Base-by-base conservation (phyloP, 2,888 invertebrate species). In the Fragum sueziense region DNA sequence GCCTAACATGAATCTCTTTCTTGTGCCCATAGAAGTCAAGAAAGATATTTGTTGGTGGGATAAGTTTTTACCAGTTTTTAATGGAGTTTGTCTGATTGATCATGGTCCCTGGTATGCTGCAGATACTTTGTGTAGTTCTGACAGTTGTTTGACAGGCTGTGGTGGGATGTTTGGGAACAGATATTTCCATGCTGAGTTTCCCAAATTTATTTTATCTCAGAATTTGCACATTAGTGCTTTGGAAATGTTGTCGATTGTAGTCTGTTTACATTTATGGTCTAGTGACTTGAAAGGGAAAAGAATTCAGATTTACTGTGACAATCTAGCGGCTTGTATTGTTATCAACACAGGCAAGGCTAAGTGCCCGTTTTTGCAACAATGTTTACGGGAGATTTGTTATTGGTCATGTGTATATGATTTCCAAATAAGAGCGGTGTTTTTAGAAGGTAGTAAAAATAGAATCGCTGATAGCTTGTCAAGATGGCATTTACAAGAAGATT, bases 281-380 rank as follows among this genome's bases (percentile, higher is more conserved):
- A 52, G 20, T 11, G 7, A 11, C 20, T 20, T 52, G 4, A 22
- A 9, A 11, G 52, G 52, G 11, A 52, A 6, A 57, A 3, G 57
- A 57, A 57, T 57, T 57, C 57, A 57, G 25, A 57, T 22, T 25
- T 57, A 25, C 25, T 57, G 9, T 57, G 57, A 57, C 57, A 57
- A 6, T 57, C 25, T 25, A 57, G 6, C 57, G 14, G 57, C 27
- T 57, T 57, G 57, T 20, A 22, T 6, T 25, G 57, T 57, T 2
- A 9, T 57, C 11, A 7, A 6, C n/a, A 25, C 9, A 6, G 47
- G 47, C 14, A 14, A 47, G n/a, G 47, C 4, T 9, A 47, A 47
- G 7, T 4, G 47, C n/a, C 47, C 47, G 14, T 47, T 47, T 4
- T n/a, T 47, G 14, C 7, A 9, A 47, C 14, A 14, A 2, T 47